phyloP scores from a whole-genome alignment of 2,797 vertebrate species.

The Syngnathus acus region DNA sequence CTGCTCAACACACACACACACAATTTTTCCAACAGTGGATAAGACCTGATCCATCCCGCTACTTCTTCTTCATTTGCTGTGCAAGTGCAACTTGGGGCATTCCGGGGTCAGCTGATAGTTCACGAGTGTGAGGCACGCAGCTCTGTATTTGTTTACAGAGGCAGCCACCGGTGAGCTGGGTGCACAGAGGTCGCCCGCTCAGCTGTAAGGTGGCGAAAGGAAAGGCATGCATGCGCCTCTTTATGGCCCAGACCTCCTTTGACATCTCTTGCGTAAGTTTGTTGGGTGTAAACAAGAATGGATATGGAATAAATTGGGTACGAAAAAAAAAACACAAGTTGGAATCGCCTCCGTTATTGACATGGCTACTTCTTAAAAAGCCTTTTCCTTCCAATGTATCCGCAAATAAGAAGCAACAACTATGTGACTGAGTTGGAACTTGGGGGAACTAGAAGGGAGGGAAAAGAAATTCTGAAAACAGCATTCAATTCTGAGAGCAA shows the following conservation, averaged over 20 bases:
- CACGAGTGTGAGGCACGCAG: constrained; percentile 31
- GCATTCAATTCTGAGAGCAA: constrained; percentile 5
- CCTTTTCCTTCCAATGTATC: too few species aligned
- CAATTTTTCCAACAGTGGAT: neutral
- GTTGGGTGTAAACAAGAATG: too few species aligned
- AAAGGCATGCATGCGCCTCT: constrained; percentile 34
- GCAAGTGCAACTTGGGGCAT: constrained; percentile 35
- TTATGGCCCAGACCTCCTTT: constrained; percentile 49
- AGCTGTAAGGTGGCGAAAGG: constrained; percentile 27
- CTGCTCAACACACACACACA: neutral
- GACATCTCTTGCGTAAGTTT: neutral
- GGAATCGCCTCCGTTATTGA: too few species aligned
- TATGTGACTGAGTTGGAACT: too few species aligned
- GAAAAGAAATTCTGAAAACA: too few species aligned
- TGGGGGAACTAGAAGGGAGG: too few species aligned
- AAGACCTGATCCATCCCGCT: neutral
- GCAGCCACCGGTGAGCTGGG: constrained; percentile 18
- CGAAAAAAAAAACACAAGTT: too few species aligned
- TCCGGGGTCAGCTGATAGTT: constrained; percentile 39
- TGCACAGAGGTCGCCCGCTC: constrained; percentile 40
- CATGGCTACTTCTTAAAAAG: neutral
- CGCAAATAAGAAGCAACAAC: too few species aligned
- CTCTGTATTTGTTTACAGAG: constrained; percentile 44
- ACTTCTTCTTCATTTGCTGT: constrained; percentile 13
- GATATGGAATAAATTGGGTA: too few species aligned